Conservation (phyloP, 2,888 invertebrate genomes). For the Heteromurus nitidus region DNA sequence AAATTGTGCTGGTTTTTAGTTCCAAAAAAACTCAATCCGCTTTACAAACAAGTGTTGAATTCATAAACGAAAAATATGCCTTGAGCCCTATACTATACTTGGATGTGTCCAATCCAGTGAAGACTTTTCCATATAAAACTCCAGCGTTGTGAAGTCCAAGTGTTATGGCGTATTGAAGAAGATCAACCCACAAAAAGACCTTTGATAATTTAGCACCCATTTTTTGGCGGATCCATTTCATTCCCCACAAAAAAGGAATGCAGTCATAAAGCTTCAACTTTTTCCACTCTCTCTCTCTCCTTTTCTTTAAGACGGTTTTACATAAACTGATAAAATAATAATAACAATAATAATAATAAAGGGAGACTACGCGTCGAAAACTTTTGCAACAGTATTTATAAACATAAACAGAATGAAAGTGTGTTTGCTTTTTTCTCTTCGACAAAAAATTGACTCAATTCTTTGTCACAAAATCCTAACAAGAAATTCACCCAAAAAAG, state of each 20-base stretch:
- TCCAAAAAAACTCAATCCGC: background rate
- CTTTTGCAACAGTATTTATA: no score
- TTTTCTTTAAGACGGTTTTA: slow-evolving; percentile 3
- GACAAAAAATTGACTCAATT: slow-evolving; percentile 19
- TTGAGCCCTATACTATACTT: no score
- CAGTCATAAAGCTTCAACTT: background rate
- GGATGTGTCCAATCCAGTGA: no score
- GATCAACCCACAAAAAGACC: slow-evolving; percentile 37
- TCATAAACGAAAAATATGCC: slow-evolving; percentile 5
- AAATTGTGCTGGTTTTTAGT: background rate
- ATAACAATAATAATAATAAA: slow-evolving; percentile 27
- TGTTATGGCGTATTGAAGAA: slow-evolving; percentile 29
- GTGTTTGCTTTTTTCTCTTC: background rate
- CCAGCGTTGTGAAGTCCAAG: background rate
- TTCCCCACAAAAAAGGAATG: background rate
- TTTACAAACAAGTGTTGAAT: background rate
- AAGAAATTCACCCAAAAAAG: background rate
- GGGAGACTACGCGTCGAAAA: no score
- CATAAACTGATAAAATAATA: slow-evolving; percentile 36
- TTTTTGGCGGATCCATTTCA: background rate
- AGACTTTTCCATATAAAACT: no score
- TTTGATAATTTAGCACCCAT: background rate
- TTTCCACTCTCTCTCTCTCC: background rate
- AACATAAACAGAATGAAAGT: background rate
- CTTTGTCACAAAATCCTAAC: background rate